Conservation (phyloP, 92 coral and sea anemone genomes). For the Ricordea florida region DNA sequence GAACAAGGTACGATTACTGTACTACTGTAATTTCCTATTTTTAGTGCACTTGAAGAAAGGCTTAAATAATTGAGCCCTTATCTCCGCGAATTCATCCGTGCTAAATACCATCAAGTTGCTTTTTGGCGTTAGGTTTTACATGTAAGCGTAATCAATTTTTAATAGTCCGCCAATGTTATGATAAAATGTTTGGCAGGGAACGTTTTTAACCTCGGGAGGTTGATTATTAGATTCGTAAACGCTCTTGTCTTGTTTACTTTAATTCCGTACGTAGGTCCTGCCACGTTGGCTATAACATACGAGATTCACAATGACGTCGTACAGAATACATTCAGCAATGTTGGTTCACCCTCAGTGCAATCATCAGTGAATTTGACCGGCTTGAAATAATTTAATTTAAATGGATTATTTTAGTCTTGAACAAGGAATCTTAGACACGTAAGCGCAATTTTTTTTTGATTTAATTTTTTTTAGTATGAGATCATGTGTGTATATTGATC, state of each 20-base stretch:
- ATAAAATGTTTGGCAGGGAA: neutral
- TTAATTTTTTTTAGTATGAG: too few species aligned
- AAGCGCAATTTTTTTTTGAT: too few species aligned
- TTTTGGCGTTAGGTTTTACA: too few species aligned
- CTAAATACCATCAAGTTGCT: too few species aligned
- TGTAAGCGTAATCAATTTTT: neutral
- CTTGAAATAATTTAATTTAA: neutral
- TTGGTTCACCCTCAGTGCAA: too few species aligned
- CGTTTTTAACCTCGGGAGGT: neutral
- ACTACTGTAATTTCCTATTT: neutral
- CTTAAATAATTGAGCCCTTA: neutral
- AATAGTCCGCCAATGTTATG: neutral
- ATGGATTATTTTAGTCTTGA: too few species aligned
- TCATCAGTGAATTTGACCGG: neutral
- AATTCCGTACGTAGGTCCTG: neutral
- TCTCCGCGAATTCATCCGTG: too few species aligned
- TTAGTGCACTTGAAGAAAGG: neutral
- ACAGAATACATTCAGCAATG: too few species aligned
- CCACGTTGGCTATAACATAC: slow-evolving; percentile 23
- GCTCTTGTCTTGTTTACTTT: neutral
- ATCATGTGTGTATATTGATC: too few species aligned
- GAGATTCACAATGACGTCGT: too few species aligned
- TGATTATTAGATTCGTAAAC: neutral
- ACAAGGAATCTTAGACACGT: too few species aligned
- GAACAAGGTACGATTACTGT: slow-evolving; percentile 73